Evolutionary conservation across 2,888 invertebrate genomes (phyloP), one percentile per base, ranked within the genome.

Genomic region (Marronus borbonicus): DNA sequence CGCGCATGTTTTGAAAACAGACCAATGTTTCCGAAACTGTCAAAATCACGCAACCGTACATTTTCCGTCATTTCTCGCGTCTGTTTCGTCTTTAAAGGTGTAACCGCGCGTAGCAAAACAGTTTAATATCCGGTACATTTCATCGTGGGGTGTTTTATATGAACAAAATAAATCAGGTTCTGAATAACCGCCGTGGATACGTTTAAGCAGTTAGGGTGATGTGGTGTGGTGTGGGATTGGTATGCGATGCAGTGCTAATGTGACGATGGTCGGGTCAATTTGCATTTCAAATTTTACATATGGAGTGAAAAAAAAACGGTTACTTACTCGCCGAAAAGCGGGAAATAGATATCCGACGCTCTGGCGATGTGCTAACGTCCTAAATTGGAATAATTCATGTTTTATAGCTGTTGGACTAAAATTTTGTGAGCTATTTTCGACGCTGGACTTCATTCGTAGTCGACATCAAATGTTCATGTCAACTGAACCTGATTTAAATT

Each of bases 121-220:
- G 72, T 72, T 72, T 72, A 72, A 72, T 72, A 72, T 72, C 72
- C 72, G 72, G 58, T 72, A 72, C 58, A 72, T 58, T 72, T 72
- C 72, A 58, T 72, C 58, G 39, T 72, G 39, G 72, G 72, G 72
- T 39, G 72, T 72, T 72, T 58, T 72, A 58, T 72, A 72, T 72
- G 60, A 72, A 39, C 58, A 58, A 72, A 72, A 72, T 72, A 72
- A 72, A 72, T 72, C 72, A 72, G 72, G 58, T 39, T 58, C 44
- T 8, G 58, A 72, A 72, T 72, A 72, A 39, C 72, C 39, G 58
- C 39, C 58, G 17, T 17, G 72, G 58, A 72, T 72, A 39, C 39
- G 60, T 58, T 72, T 58, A 72, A 58, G 58, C 72, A 50, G 72
- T 17, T 39, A 39, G 50, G 68, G 68, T 50, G 58, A 44, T 44